Percentiles rank a stretch among this genome's conserved stretches.
phyloP scores from a whole-genome alignment of 2,888 invertebrate genomes.

The Zelleria hepariella region DNA sequence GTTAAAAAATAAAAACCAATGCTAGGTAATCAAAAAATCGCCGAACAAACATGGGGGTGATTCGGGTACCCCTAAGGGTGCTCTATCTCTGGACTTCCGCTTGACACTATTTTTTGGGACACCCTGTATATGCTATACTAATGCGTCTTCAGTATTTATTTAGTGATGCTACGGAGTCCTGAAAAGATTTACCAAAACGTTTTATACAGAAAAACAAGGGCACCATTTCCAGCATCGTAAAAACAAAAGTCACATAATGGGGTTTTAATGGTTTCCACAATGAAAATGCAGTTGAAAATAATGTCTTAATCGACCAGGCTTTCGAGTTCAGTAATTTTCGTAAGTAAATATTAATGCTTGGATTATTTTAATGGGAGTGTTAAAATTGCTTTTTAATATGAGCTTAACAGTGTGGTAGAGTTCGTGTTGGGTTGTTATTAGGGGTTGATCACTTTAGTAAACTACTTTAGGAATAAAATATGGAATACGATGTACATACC shows the following conservation, averaged over 20 bases:
- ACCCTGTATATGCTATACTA: not conserved
- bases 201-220: not conserved
- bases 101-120: too few relatives aligned
- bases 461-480: not conserved
- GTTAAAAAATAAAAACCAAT: too few relatives aligned
- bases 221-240: not conserved
- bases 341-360: not conserved
- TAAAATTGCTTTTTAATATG: constrained; percentile 51
- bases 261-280: not conserved
- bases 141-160: not conserved
- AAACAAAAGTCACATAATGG: constrained; percentile 2
- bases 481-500: too few relatives aligned
- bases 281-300: not conserved
- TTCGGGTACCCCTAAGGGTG: too few relatives aligned
- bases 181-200: not conserved
- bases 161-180: not conserved
- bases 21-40: too few relatives aligned
- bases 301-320: constrained; percentile 1
- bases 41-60: too few relatives aligned
- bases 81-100: too few relatives aligned
- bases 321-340: not conserved
- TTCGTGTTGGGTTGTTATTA: constrained; percentile 33
- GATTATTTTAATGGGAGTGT: constrained; percentile 16
- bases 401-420: constrained; percentile 28
- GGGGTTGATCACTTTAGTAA: not conserved